A percentile compares a stretch with the other conserved stretches of the same genome.
These are phyloP conservation scores for Aspidapion aeneum DNA, from an alignment of 2,888 invertebrate genomes.

Conservation along the genomic window DNA sequence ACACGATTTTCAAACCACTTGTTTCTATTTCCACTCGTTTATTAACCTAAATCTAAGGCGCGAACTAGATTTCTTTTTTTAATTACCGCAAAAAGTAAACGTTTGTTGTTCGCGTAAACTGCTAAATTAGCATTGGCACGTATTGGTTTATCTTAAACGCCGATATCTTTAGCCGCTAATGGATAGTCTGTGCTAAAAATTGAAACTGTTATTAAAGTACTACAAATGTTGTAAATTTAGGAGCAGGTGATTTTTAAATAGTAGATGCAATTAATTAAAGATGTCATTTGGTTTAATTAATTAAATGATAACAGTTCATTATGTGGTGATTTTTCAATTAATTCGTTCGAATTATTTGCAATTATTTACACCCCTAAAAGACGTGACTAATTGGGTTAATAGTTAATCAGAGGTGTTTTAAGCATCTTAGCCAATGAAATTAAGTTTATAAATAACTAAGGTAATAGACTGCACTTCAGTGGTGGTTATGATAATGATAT, in stretches of 20 bases:
- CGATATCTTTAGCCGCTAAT: not conserved
- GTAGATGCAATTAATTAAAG: not conserved
- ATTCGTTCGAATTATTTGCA: not conserved
- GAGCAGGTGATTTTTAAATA: not conserved
- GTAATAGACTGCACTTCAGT: too few relatives aligned
- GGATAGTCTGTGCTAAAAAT: not conserved
- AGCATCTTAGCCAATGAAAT: too few relatives aligned
- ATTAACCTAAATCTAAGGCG: slow-evolving; percentile 8
- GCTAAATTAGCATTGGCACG: slow-evolving; percentile 18
- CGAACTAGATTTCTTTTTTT: slow-evolving; percentile 18
- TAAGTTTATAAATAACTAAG: too few relatives aligned
- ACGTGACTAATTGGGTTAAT: not conserved
- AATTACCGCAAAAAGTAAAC: slow-evolving; percentile 19
- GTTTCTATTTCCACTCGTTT: not conserved
- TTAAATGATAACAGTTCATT: not conserved
- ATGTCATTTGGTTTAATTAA: not conserved
- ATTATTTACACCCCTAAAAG: not conserved
- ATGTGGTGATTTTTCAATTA: not conserved
- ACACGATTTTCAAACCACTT: not conserved
- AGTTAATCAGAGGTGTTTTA: too few relatives aligned
- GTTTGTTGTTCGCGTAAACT: slow-evolving; percentile 13
- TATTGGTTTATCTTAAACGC: slow-evolving; percentile 7
- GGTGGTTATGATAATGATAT: too few relatives aligned
- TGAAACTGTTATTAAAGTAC: not conserved
- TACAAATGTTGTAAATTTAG: not conserved